These are phyloP conservation scores for Zaprionus taronus DNA, from an alignment of 1,140 invertebrate genomes.

Conservation along the genomic window DNA sequence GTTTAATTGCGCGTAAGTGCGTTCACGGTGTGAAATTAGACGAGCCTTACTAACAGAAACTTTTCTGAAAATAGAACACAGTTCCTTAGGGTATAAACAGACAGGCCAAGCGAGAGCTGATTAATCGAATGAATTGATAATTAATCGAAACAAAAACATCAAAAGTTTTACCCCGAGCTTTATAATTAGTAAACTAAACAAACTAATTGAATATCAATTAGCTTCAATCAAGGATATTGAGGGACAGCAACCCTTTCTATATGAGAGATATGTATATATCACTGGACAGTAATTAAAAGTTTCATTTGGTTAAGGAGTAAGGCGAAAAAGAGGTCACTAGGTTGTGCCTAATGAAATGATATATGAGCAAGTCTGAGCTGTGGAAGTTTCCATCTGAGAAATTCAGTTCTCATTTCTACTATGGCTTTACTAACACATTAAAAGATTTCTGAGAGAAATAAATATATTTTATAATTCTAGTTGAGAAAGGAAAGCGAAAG, in stretches of 20 bases:
- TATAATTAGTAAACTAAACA: constrained; percentile 13
- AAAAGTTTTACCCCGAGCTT: neutral
- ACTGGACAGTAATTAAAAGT: constrained; percentile 2
- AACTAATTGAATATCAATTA: constrained; percentile 19
- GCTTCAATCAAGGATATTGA: neutral
- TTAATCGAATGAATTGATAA: neutral
- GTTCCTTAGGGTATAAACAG: neutral
- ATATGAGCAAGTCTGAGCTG: neutral
- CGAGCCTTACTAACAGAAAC: neutral
- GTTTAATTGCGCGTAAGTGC: constrained; percentile 75
- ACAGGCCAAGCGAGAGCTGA: neutral
- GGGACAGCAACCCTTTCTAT: neutral
- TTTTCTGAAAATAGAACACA: neutral
- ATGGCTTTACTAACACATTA: no score
- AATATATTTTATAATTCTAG: constrained; percentile 4
- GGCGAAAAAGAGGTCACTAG: neutral
- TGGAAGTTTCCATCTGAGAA: neutral
- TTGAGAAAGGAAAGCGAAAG: neutral
- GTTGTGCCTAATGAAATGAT: neutral
- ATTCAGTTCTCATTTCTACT: neutral
- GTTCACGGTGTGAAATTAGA: constrained; percentile 38
- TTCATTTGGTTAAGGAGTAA: neutral
- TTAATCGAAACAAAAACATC: constrained; percentile 1
- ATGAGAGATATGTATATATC: neutral
- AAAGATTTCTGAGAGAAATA: neutral